Evolutionary conservation across 2,113 vertebrate species (phyloP).

Genomic region (Pandion haliaetus): DNA sequence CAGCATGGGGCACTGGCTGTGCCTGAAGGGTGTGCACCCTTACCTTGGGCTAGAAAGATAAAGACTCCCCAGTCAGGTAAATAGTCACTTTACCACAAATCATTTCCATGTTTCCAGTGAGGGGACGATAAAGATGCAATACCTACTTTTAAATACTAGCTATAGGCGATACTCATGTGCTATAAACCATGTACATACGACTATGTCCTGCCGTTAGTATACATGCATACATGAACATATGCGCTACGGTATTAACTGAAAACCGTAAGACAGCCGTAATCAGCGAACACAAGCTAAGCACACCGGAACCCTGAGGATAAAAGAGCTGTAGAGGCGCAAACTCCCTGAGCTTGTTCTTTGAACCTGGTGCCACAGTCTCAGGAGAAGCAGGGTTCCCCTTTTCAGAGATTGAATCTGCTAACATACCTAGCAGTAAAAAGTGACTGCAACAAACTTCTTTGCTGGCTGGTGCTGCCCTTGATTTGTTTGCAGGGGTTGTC

Average conservation of each 20-base stretch:
- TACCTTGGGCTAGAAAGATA: too few relatives aligned
- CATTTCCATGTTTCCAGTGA: not conserved
- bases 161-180: not conserved
- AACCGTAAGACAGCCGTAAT: not conserved
- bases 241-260: not conserved
- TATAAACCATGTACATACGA: fast-evolving
- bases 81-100: not conserved
- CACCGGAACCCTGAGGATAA: not conserved
- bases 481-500: not conserved
- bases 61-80: not conserved
- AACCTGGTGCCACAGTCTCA: not conserved
- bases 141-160: not conserved
- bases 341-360: not conserved
- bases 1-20: not conserved
- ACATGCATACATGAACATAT: fast-evolving
- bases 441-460: not conserved
- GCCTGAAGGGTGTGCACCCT: not conserved
- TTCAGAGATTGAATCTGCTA: not conserved
- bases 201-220: not conserved
- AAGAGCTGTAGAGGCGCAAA: not conserved
- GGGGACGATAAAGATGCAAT: not conserved
- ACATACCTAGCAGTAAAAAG: not conserved
- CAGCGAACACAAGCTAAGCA: not conserved
- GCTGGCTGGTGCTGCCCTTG: not conserved
- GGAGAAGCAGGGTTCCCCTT: not conserved